phyloP scores from a whole-genome alignment of 2,888 invertebrate genomes.

The Petrophora chlorosata region DNA sequence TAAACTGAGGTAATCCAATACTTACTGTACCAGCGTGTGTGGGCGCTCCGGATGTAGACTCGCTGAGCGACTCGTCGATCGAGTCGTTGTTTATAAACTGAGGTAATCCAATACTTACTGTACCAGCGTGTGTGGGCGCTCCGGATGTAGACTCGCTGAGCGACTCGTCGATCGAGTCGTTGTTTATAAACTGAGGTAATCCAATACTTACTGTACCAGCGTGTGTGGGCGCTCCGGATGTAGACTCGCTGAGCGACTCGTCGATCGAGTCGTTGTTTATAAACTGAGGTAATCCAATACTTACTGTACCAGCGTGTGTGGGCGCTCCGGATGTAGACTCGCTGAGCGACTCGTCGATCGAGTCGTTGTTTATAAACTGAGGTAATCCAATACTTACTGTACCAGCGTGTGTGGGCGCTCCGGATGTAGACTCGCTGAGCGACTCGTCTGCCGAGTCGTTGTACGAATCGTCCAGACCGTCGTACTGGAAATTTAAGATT shows the following conservation, averaged over 20 bases:
- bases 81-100: constrained; percentile 85
- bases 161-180: constrained; percentile 81
- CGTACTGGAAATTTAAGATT: constrained; percentile 81
- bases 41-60: constrained; percentile 83
- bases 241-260: constrained; percentile 83
- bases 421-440: constrained; percentile 82
- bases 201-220: too few relatives aligned
- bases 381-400: constrained; percentile 52
- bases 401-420: constrained; percentile 73
- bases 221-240: constrained; percentile 79
- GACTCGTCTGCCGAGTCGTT: constrained; percentile 83
- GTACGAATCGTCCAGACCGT: constrained; percentile 90
- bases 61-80: constrained; percentile 81
- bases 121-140: constrained; percentile 70
- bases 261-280: constrained; percentile 83
- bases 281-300: too few relatives aligned
- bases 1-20: too few relatives aligned
- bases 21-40: constrained; percentile 64
- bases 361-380: constrained; percentile 82
- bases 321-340: constrained; percentile 84
- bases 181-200: too few relatives aligned
- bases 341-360: constrained; percentile 81
- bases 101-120: too few relatives aligned
- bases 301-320: constrained; percentile 62
- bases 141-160: constrained; percentile 84